Base-by-base conservation (phyloP, 2,113 vertebrate genomes). In the Pollimyrus isidori region DNA sequence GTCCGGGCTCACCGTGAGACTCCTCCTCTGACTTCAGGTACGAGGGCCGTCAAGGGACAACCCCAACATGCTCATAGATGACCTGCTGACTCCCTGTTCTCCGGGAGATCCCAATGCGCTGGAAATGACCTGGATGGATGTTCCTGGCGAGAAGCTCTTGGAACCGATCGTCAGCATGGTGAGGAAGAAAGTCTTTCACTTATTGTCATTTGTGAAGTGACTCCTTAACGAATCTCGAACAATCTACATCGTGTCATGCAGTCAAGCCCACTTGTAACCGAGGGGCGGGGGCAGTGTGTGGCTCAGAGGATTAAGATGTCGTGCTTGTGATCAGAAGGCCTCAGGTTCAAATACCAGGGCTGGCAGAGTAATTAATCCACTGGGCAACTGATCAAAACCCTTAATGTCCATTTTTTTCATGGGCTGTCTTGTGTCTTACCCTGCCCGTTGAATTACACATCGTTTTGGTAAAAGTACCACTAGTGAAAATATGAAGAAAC, bases 71-170 rank as follows among this genome's bases (percentile, higher is more conserved):
- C 3, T 95, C 1, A 90, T 97, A 23, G 96, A 98, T 85, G 97
- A 99, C 88, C 94, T 99, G 69, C 94, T 97, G 85, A 99, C 97
- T 7, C 98, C 98, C 1, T 99, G 98, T 90, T 99, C 98, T 91
- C 98, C 98, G 2, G 98, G 98, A 0, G 98, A 99, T 91, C 95
- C 97, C 50, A 95, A 92, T 13, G 98, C 97, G 46, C 1, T 93
- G 86, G 98, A 99, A 93, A 99, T 99, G 98, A 97, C 98, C 0
- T 99, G 98, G 98, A 97, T 99, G 95, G 97, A 99, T 0, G 97
- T 99, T 30, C 97, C 98, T 82, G 96, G 97, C 49, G 98, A 99
- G 92, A 97, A 98, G 91, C 96, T 99, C 89, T 48, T 97, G 94
- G 98, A 99, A 90, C 98, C 98, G 76, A 46, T 96, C 65, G 97